Conservation (phyloP, 2,888 invertebrate species). For the Aphodius sticticus region DNA sequence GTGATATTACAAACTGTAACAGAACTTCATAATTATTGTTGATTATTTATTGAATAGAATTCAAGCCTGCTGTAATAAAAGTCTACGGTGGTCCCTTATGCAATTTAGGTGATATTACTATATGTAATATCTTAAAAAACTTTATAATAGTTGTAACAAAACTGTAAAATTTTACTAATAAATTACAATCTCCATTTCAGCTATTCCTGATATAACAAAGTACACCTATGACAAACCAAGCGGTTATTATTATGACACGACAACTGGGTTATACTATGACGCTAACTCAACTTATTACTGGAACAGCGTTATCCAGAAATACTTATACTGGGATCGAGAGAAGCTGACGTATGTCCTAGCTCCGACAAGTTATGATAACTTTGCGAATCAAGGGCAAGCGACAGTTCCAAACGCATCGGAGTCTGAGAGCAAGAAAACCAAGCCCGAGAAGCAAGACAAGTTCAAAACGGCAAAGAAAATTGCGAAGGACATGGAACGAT, state of each 20-base stretch:
- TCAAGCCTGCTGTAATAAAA: too few relatives aligned
- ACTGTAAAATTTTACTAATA: neutral
- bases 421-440: constrained; percentile 67
- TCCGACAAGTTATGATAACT: constrained; percentile 52
- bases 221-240: constrained; percentile 95
- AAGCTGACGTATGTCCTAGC: constrained; percentile 70
- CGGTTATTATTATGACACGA: constrained; percentile 95
- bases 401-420: constrained; percentile 39
- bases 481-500: constrained; percentile 93
- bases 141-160: too few relatives aligned
- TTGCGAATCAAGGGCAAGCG: constrained; percentile 48
- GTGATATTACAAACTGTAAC: too few relatives aligned
- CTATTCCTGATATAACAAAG: constrained; percentile 86
- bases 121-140: too few relatives aligned
- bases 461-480: constrained; percentile 98
- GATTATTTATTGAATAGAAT: too few relatives aligned
- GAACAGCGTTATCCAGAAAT: constrained; percentile 89
- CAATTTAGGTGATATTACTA: too few relatives aligned
- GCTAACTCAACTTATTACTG: constrained; percentile 96
- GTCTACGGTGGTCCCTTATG: too few relatives aligned
- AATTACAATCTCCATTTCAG: constrained; percentile 50
- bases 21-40: too few relatives aligned
- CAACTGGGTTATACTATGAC: constrained; percentile 95
- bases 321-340: constrained; percentile 93
- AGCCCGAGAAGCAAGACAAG: constrained; percentile 86